Percentiles rank a stretch among this genome's conserved stretches.
phyloP scores from a whole-genome alignment of 1,140 invertebrate genomes.

The honey bee (Apis mellifera) region Amel_HAv3.1 CM009931.2:1677501-1678000 shows the following conservation, averaged over 20 bases:
- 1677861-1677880: constrained; percentile 89
- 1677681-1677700: too few relatives aligned
- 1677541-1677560: too few relatives aligned
- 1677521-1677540: too few relatives aligned
- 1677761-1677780: background rate
- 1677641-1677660: too few relatives aligned
- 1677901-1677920: background rate
- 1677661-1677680: too few relatives aligned
- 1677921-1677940: constrained; percentile 2
- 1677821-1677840: constrained; percentile 81
- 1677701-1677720: too few relatives aligned
- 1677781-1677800: constrained; percentile 19
- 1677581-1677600: too few relatives aligned
- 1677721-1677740: too few relatives aligned
- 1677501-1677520: background rate
- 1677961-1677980: background rate
- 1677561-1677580: too few relatives aligned
- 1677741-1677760: too few relatives aligned
- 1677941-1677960: constrained; percentile 9
- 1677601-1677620: too few relatives aligned
- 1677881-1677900: constrained; percentile 77
- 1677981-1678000: constrained; percentile 64
- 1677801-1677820: constrained; percentile 81
- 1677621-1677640: too few relatives aligned
- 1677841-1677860: constrained; percentile 84